A percentile compares a stretch with the other conserved stretches of the same genome.
Evolutionary conservation across 1,140 invertebrate genomes (phyloP).

Genomic region (Pissodes strobi): DNA sequence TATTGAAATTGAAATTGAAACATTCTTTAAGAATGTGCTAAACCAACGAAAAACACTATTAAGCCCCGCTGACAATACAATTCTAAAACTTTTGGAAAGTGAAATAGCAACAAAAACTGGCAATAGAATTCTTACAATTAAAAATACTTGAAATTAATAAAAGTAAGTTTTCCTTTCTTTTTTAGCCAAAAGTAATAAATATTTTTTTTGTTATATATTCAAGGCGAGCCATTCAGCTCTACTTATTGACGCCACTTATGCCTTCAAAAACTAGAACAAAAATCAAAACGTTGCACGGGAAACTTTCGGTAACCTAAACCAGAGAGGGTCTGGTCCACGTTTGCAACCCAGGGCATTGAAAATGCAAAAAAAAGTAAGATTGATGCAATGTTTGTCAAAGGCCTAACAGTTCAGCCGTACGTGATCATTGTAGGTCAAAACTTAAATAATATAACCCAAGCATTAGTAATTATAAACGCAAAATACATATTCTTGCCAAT

Average conservation of each 20-base stretch:
- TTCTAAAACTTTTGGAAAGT: background rate
- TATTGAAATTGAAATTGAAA: conserved; percentile 2
- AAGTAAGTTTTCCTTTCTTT: too few relatives aligned
- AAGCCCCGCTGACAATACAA: conserved; percentile 10
- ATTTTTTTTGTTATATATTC: background rate
- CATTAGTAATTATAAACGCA: background rate
- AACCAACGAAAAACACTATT: conserved; percentile 7
- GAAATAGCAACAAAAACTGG: conserved; percentile 1
- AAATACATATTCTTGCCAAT: conserved; percentile 3
- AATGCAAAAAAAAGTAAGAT: conserved; percentile 1
- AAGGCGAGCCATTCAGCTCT: conserved; percentile 6
- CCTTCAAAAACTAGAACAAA: conserved; percentile 7
- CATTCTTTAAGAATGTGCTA: conserved; percentile 5
- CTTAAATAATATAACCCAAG: background rate
- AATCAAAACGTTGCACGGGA: conserved; percentile 6
- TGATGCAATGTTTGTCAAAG: background rate
- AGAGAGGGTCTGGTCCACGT: conserved; percentile 3
- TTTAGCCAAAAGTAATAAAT: too few relatives aligned
- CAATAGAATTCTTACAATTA: too few relatives aligned
- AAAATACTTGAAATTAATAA: background rate
- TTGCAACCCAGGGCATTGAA: conserved; percentile 2
- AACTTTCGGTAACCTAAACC: conserved; percentile 2
- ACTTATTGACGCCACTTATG: conserved; percentile 8
- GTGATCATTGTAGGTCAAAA: conserved; percentile 1
- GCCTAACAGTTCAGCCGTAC: conserved; percentile 2